phyloP scores from a whole-genome alignment of 2,113 vertebrate genomes.

The Okapia johnstoni region DNA sequence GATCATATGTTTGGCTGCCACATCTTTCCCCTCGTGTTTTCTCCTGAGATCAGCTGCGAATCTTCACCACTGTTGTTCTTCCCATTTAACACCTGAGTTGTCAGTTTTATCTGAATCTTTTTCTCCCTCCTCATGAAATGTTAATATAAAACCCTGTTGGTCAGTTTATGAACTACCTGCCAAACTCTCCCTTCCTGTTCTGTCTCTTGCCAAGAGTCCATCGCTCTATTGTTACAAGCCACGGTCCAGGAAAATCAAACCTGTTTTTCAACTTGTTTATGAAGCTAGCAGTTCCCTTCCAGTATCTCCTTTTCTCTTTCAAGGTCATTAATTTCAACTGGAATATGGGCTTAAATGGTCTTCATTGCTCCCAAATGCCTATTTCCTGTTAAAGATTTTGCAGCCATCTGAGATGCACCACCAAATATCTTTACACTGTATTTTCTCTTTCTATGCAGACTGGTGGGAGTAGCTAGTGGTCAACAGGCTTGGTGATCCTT shows the following conservation, averaged over 20 bases:
- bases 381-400: neutral
- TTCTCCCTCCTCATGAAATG: neutral
- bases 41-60: neutral
- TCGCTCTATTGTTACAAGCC: neutral
- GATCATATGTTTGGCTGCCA: neutral
- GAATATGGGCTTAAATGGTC: neutral
- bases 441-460: neutral
- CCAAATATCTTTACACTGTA: neutral
- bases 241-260: slow-evolving; percentile 31
- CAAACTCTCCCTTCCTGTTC: slow-evolving; percentile 5
- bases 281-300: neutral
- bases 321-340: neutral
- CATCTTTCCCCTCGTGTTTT: neutral
- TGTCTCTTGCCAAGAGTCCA: slow-evolving; percentile 22
- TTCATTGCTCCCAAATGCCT: neutral
- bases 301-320: neutral
- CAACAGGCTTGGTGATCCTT: neutral
- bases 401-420: neutral
- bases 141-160: neutral
- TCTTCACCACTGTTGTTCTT: neutral
- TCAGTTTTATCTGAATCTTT: neutral
- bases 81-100: neutral
- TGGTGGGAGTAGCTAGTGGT: neutral
- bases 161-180: neutral
- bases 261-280: slow-evolving; percentile 31